These are phyloP conservation scores for Canis aureus DNA, from an alignment of 2,113 vertebrate genomes.

Conservation along the genomic window DNA sequence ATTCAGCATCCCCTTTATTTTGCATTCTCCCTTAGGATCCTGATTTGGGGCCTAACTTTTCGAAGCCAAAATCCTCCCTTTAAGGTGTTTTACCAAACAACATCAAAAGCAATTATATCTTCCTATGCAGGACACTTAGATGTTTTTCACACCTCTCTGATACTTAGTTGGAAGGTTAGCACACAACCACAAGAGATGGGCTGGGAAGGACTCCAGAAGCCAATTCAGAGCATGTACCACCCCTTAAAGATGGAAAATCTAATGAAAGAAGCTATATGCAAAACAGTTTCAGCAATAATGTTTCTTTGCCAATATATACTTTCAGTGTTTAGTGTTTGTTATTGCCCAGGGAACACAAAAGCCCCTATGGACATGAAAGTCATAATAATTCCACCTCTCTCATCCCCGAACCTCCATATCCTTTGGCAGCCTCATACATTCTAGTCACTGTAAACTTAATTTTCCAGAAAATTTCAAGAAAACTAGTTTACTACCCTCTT, in stretches of 20 bases:
- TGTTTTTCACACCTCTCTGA: neutral
- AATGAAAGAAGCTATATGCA: conserved; percentile 67
- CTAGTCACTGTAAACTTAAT: conserved; percentile 74
- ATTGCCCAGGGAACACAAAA: conserved; percentile 72
- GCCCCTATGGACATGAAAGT: conserved; percentile 57
- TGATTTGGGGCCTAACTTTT: neutral
- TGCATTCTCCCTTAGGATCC: neutral
- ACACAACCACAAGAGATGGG: neutral
- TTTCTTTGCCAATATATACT: conserved; percentile 62
- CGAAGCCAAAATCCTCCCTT: neutral
- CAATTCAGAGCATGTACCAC: neutral
- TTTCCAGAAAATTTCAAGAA: conserved; percentile 82
- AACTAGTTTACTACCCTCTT: conserved; percentile 72
- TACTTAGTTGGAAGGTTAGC: neutral
- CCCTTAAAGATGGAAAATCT: neutral
- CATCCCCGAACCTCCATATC: neutral
- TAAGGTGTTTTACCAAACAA: neutral
- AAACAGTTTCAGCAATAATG: conserved; percentile 54
- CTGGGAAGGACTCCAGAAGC: neutral
- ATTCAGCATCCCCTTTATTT: neutral
- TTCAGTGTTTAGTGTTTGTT: conserved; percentile 66
- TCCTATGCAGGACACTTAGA: neutral
- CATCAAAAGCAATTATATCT: neutral
- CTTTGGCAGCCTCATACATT: conserved; percentile 60
- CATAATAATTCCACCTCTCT: conserved; percentile 65